Conservation (phyloP, 2,113 vertebrate species). For the Notiomystis cincta region DNA sequence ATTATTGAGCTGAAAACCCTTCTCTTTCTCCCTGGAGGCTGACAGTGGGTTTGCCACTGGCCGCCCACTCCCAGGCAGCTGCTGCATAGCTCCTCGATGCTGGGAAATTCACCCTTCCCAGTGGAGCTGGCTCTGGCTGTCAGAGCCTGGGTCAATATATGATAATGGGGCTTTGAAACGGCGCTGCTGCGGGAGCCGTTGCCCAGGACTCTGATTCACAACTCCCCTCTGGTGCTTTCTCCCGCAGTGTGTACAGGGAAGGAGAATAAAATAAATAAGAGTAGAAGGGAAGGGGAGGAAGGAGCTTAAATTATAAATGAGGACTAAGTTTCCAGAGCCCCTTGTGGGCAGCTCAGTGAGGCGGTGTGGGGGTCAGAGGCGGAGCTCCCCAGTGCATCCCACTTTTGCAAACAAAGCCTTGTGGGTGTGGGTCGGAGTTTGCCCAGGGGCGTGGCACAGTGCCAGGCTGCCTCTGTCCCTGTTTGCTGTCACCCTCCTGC, state of each 20-base stretch:
- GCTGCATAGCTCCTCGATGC: not conserved
- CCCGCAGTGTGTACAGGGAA: not conserved
- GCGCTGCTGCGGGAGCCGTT: slow-evolving; percentile 23
- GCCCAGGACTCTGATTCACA: slow-evolving; percentile 60
- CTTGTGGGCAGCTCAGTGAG: not conserved
- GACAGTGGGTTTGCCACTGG: not conserved
- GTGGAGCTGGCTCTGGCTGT: slow-evolving; percentile 42
- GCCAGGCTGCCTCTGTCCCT: not conserved
- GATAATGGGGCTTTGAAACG: slow-evolving; percentile 61
- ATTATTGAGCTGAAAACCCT: not conserved
- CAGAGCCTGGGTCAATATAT: slow-evolving; percentile 66
- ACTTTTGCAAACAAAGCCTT: not conserved
- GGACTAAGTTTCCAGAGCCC: slow-evolving; percentile 35
- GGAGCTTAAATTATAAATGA: slow-evolving; percentile 59
- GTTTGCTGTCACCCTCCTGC: not conserved
- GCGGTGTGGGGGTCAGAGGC: not conserved
- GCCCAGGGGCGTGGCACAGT: fast-evolving
- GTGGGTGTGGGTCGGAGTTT: not conserved
- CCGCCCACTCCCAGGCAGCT: not conserved
- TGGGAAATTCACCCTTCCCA: slow-evolving; percentile 42
- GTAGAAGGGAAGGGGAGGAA: slow-evolving; percentile 2
- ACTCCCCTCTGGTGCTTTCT: slow-evolving; percentile 52
- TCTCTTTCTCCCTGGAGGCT: not conserved
- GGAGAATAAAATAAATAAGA: slow-evolving; percentile 53
- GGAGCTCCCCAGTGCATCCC: not conserved